Evolutionary conservation across 2,797 vertebrate species (phyloP), one percentile per base, ranked within the genome.

Genomic region (Stomatorhinus walkeri): DNA sequence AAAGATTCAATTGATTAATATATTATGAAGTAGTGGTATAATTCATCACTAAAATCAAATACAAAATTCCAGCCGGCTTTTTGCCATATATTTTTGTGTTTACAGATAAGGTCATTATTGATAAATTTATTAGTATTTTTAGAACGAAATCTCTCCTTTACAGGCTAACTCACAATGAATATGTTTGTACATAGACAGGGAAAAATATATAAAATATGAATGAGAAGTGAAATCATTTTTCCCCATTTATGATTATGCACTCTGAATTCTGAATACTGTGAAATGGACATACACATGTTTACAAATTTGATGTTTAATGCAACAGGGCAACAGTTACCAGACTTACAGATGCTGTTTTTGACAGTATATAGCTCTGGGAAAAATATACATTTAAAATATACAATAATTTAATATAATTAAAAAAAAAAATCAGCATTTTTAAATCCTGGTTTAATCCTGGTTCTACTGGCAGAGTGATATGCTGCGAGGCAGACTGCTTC

Each of bases 271-370:
- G 32, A 32, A 36, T 22, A 7, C 4, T 48, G 59, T 19, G 28
- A 84, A 79, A 84, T 81, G 16, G 68, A 85, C 61, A 87, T 68
- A 24, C 87, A 56, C 40, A 14, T 90, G 91, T 91, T 92, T 91
- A 89, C 83, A 90, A 51, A 61, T 89, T 87, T 89, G 68, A 87
- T 89, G 88, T 56, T 54, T 86, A 36, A 10, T 56, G 54, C 54
- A 8, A 87, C 51, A 49, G 19, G 43, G n/a, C n/a, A 24, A 81
- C 48, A 61, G 46, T 85, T 59, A 56, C 40, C 40, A 40, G 59
- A 68, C 49, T 54, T 48, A 85, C 28, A 36, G 22, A 40, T 85
- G 46, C 43, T n/a, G 36, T 46, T 79, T 32, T 36, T 91, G 89
- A 90, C 91, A 87, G 85, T 43, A 49, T 91, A 24, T 28, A 64